Evolutionary conservation across 2,797 vertebrate species (phyloP).

Genomic region (Typhlichthys subterraneus): DNA sequence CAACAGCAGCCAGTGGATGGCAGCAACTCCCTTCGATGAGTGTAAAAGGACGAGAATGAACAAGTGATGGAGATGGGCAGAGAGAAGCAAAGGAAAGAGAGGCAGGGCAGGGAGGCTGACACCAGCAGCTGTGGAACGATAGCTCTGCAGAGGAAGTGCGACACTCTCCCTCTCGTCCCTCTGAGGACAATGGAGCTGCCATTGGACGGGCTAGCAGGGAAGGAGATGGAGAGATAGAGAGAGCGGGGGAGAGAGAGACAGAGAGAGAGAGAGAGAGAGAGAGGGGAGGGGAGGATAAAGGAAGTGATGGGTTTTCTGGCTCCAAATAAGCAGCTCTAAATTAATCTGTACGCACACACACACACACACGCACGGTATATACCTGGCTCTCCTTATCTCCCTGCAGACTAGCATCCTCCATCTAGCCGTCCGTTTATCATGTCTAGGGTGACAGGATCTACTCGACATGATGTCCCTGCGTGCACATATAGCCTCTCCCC

Average conservation of each 20-base stretch:
- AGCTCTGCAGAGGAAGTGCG: slow-evolving; percentile 83
- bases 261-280: slow-evolving; percentile 22
- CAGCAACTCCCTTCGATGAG: slow-evolving; percentile 62
- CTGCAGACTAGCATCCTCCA: slow-evolving; percentile 42
- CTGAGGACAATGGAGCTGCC: slow-evolving; percentile 69
- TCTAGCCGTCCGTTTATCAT: slow-evolving; percentile 54
- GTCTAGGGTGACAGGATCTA: slow-evolving; percentile 47
- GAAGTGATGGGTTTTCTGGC: slow-evolving; percentile 29
- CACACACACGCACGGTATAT: slow-evolving; percentile 28
- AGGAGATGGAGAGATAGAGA: slow-evolving; percentile 17
- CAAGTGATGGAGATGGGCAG: neutral
- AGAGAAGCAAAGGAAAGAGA: slow-evolving; percentile 27
- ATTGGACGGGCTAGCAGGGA: slow-evolving; percentile 54
- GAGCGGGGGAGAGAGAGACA: neutral
- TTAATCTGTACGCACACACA: slow-evolving; percentile 32
- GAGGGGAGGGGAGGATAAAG: slow-evolving; percentile 4
- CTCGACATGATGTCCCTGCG: slow-evolving; percentile 38
- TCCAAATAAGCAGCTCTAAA: slow-evolving; percentile 53
- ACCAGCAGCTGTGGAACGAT: slow-evolving; percentile 70
- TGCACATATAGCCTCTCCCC: slow-evolving; percentile 44
- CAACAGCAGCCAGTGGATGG: slow-evolving; percentile 64
- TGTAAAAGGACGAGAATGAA: neutral
- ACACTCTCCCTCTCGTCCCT: slow-evolving; percentile 74
- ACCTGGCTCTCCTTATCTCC: slow-evolving; percentile 44
- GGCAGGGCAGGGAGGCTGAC: slow-evolving; percentile 71